Conservation (phyloP, 2,113 vertebrate species). For the Brachyhypopomus gauderio region DNA sequence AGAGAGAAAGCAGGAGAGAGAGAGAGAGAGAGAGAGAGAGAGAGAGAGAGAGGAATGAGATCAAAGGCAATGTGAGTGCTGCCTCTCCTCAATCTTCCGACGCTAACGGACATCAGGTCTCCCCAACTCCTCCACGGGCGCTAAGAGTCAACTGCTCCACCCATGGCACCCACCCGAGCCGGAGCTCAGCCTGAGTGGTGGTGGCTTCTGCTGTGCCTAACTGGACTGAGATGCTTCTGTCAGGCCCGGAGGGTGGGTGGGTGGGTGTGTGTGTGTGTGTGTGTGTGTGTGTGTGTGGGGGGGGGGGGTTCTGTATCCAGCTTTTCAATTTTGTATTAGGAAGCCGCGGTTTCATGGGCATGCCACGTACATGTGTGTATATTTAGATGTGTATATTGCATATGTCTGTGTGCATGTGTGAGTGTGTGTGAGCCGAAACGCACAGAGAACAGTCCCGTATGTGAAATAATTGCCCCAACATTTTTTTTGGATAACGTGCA, state of each 20-base stretch:
- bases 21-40: constrained; percentile 55
- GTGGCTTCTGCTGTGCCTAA: neutral
- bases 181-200: too few relatives aligned
- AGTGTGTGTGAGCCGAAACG: constrained; percentile 49
- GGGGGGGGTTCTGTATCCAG: constrained; percentile 1
- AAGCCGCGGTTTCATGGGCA: neutral
- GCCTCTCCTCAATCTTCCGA: constrained; percentile 47
- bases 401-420: neutral
- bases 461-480: constrained; percentile 93
- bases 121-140: constrained; percentile 32
- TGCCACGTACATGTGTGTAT: constrained; percentile 8
- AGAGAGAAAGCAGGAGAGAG: constrained; percentile 17
- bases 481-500: constrained; percentile 88
- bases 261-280: too few relatives aligned
- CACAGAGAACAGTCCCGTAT: constrained; percentile 73
- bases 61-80: constrained; percentile 44
- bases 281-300: too few relatives aligned
- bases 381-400: neutral
- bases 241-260: neutral
- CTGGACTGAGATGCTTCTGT: neutral
- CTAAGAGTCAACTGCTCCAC: constrained; percentile 25
- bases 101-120: constrained; percentile 42
- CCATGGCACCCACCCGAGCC: neutral
- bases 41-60: constrained; percentile 43
- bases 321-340: constrained; percentile 17